Evolutionary conservation across 2,113 vertebrate species (phyloP), one percentile per base, ranked within the genome.

Genomic region (Osmerus eperlanus): DNA sequence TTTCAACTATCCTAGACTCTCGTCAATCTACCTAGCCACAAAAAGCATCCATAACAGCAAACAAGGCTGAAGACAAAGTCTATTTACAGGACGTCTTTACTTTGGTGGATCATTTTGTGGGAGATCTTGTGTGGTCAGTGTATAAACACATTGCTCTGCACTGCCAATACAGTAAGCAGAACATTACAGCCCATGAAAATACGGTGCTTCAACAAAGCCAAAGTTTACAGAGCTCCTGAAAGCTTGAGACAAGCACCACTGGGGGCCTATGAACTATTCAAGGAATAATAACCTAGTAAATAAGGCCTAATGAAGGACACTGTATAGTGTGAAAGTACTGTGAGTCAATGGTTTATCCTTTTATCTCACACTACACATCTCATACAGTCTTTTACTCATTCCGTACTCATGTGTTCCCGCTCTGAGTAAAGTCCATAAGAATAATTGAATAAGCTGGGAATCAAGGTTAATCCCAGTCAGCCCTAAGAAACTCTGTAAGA

Each of bases 401-500:
- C 25, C 23, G 25, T 62, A 29, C 60, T 62, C 23, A 14, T 28
- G 60, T 62, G 60, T 62, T 15, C 60, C 60, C 25, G 23, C 25
- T 29, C 25, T 62, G 60, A 28, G 8, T 47, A 47, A 56, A 56
- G 54, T 18, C 16, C 16, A 29, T 62, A 28, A 12, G 21, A 62
- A 62, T 13, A 14, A 25, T 12, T 28, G 21, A 62, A 29, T 69
- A 53, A 62, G 18, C 65, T 59, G 41, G 56, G 60, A 56, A 64
- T 59, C 29, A 69, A 21, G 28, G 62, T 16, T 73, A 70, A 69
- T 53, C 70, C 58, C 54, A 63, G 69, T 69, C 55, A 69, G 54
- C 36, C 53, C 52, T 51, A 21, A 62, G 55, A 19, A 28, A 68
- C 65, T 76, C 21, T 52, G 25, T 3, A 47, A 28, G 29, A 47